Conservation (phyloP, 2,113 vertebrate species). For the Corydoras sp. region DNA sequence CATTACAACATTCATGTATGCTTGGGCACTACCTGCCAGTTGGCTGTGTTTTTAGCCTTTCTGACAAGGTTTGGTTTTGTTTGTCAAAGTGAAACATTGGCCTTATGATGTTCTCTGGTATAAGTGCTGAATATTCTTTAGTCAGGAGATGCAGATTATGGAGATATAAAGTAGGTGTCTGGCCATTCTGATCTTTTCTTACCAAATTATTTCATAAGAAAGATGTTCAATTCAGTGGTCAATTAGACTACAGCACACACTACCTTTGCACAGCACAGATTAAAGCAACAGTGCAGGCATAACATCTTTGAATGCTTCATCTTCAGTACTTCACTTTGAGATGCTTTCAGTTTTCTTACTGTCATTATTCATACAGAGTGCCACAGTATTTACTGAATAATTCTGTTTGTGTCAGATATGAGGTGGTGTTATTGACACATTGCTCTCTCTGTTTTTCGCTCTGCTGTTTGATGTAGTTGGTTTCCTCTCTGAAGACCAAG, state of each 20-base stretch:
- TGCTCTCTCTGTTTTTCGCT: conserved; percentile 41
- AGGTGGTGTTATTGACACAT: conserved; percentile 61
- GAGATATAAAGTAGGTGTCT: conserved; percentile 48
- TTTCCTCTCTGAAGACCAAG: conserved; percentile 56
- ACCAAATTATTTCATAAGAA: conserved; percentile 40
- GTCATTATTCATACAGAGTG: conserved; percentile 65
- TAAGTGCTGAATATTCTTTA: conserved; percentile 65
- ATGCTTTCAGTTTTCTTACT: conserved; percentile 60
- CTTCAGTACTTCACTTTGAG: conserved; percentile 62
- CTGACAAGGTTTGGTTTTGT: conserved; percentile 58
- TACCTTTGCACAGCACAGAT: conserved; percentile 49
- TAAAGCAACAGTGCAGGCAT: conserved; percentile 65
- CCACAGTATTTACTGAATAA: conserved; percentile 65
- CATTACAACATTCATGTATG: conserved; percentile 15
- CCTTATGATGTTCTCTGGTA: conserved; percentile 60
- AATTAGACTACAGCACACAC: conserved; percentile 23
- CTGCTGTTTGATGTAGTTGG: conserved; percentile 65
- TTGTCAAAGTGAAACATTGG: conserved; percentile 60
- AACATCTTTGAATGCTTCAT: conserved; percentile 62
- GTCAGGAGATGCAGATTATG: conserved; percentile 64
- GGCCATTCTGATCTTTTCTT: conserved; percentile 40
- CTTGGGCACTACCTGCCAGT: conserved; percentile 25
- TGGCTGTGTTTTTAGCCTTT: conserved; percentile 35
- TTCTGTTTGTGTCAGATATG: conserved; percentile 70
- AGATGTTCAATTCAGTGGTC: conserved; percentile 36